phyloP scores from a whole-genome alignment of 1,140 invertebrate genomes.

The Bombus haemorrhoidalis region DNA sequence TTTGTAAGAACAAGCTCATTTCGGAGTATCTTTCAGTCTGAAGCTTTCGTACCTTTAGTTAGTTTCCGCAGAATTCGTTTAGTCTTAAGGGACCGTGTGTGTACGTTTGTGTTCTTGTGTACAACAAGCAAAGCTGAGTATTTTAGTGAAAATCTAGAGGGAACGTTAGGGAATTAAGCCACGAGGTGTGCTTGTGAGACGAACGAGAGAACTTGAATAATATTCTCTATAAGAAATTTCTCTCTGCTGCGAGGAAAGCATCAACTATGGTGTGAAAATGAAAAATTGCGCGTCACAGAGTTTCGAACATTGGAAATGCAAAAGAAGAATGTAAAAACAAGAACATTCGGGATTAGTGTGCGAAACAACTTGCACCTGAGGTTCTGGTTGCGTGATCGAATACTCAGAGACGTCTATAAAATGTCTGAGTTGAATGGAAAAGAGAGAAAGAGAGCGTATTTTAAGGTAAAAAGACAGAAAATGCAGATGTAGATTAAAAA shows the following conservation, averaged over 20 bases:
- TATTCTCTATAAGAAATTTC: not conserved
- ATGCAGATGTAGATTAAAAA: not conserved
- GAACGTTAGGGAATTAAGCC: slow-evolving; percentile 6
- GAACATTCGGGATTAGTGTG: not conserved
- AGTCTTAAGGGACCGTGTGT: not conserved
- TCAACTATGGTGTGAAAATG: not conserved
- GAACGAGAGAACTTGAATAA: slow-evolving; percentile 2
- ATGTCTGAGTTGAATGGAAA: not conserved
- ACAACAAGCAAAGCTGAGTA: not conserved
- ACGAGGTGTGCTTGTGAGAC: not conserved
- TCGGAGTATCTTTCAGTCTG: slow-evolving; percentile 13
- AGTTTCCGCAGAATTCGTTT: slow-evolving; percentile 24
- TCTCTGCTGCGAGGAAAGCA: not conserved
- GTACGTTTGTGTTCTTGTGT: not conserved
- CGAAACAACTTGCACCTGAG: not conserved
- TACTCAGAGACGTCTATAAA: not conserved
- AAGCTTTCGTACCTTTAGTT: not conserved
- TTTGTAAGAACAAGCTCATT: slow-evolving; percentile 27
- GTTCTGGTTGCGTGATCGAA: not conserved
- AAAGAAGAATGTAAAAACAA: not conserved
- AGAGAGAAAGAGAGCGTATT: no score
- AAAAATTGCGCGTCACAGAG: not conserved
- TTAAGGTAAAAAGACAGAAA: no score
- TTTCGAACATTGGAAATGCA: not conserved
- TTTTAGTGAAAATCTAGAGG: slow-evolving; percentile 21